A percentile compares a stretch with the other conserved stretches of the same genome.
These are phyloP conservation scores for Simalia tracyae DNA, from an alignment of 2,797 vertebrate species.

Conservation along the genomic window DNA sequence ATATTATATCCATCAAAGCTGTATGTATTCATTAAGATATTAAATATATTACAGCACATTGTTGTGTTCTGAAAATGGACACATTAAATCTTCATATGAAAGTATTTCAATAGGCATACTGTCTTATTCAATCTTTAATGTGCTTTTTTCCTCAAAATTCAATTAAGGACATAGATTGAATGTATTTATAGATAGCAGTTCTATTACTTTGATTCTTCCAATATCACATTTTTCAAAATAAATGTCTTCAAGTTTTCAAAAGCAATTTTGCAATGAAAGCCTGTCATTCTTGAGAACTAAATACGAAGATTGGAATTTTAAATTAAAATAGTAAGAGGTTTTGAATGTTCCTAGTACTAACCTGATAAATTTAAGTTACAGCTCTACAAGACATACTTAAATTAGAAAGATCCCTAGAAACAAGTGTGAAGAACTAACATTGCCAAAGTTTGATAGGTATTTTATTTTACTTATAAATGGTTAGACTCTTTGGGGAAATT, in stretches of 20 bases:
- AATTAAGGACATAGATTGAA: conserved; percentile 53
- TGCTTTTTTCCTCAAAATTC: conserved; percentile 61
- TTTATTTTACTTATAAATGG: not conserved
- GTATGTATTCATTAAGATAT: conserved; percentile 7
- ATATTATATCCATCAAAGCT: not conserved
- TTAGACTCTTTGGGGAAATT: not conserved
- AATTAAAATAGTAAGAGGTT: conserved; percentile 58
- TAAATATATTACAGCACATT: not conserved
- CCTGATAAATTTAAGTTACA: conserved; percentile 53
- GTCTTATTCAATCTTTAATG: conserved; percentile 42
- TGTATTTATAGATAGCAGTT: conserved; percentile 45
- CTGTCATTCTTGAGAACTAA: conserved; percentile 63
- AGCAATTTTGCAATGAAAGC: conserved; percentile 61
- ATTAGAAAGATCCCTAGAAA: not conserved
- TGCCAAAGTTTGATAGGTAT: not conserved
- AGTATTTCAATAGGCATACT: conserved; percentile 32
- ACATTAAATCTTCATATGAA: conserved; percentile 36
- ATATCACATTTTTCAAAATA: conserved; percentile 38
- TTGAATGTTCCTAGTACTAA: conserved; percentile 54
- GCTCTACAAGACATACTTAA: conserved; percentile 22
- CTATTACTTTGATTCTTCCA: conserved; percentile 63
- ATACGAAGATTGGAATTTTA: conserved; percentile 57
- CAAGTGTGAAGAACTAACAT: not conserved
- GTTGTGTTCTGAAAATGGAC: not conserved
- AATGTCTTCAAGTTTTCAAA: conserved; percentile 64